Percentiles rank a stretch among this genome's conserved stretches.
Evolutionary conservation across 2,113 vertebrate genomes (phyloP).

Genomic region (Pterophyllum scalare): DNA sequence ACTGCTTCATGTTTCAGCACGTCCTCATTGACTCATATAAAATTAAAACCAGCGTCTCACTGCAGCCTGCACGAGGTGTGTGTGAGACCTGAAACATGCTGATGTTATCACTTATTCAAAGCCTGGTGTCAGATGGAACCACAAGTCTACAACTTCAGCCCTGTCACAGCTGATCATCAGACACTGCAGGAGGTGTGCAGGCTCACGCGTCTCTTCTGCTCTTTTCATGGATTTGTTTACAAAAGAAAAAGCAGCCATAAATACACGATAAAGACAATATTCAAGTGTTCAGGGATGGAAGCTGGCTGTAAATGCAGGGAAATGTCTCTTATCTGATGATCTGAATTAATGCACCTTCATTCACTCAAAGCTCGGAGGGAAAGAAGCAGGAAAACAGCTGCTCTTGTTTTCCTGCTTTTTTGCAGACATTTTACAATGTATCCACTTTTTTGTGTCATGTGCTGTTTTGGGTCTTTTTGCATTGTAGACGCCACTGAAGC

Average conservation of each 20-base stretch:
- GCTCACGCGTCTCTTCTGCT: neutral
- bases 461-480: neutral
- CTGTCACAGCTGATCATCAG: neutral
- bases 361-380: neutral
- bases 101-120: neutral
- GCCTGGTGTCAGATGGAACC: fast-evolving
- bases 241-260: neutral
- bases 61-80: neutral
- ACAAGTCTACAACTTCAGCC: neutral
- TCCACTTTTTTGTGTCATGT: neutral
- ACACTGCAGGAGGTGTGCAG: too few species aligned
- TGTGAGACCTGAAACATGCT: neutral
- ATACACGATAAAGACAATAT: too few species aligned
- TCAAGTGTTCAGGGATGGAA: neutral
- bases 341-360: fast-evolving
- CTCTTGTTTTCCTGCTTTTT: too few species aligned
- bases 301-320: fast-evolving
- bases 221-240: neutral
- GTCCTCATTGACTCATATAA: too few species aligned
- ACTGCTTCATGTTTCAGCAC: too few species aligned
- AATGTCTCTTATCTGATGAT: neutral
- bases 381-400: neutral
- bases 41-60: neutral
- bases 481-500: neutral
- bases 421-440: neutral